A percentile compares a stretch with the other conserved stretches of the same genome.
Conservation (phyloP, 2,888 invertebrate genomes). For the Notodonta ziczac region DNA sequence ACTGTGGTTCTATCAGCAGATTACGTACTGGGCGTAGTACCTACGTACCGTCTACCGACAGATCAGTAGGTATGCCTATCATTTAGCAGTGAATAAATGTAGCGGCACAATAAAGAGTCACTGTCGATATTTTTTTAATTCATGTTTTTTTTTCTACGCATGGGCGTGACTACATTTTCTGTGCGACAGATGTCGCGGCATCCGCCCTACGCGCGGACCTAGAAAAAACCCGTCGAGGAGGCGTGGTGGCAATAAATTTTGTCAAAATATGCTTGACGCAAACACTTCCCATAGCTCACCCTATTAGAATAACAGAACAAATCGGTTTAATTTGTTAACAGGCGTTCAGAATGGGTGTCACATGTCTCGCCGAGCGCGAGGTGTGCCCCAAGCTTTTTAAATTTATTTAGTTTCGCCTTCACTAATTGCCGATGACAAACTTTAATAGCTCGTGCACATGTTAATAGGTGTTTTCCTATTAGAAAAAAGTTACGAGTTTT, state of each 20-base stretch:
- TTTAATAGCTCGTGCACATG: slow-evolving; percentile 79
- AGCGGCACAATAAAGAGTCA: not conserved
- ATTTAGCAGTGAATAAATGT: slow-evolving; percentile 12
- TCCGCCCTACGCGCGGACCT: slow-evolving; percentile 65
- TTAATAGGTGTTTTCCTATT: slow-evolving; percentile 58
- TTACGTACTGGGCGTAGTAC: too few relatives aligned
- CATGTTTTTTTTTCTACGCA: slow-evolving; percentile 45
- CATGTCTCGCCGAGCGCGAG: slow-evolving; percentile 66
- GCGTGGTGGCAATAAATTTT: slow-evolving; percentile 84
- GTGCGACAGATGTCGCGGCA: slow-evolving; percentile 77
- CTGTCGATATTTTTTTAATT: slow-evolving; percentile 56
- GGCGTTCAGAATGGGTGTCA: slow-evolving; percentile 79
- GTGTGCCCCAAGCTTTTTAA: slow-evolving; percentile 52
- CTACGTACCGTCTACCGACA: too few relatives aligned
- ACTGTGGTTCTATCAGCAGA: too few relatives aligned
- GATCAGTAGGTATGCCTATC: too few relatives aligned
- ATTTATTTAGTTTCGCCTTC: slow-evolving; percentile 76
- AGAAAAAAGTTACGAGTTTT: slow-evolving; percentile 30
- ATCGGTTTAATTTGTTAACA: slow-evolving; percentile 84
- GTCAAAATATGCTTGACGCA: slow-evolving; percentile 82
- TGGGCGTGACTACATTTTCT: slow-evolving; percentile 72
- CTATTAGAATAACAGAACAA: slow-evolving; percentile 84
- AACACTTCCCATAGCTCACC: slow-evolving; percentile 79
- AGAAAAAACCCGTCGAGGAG: slow-evolving; percentile 70
- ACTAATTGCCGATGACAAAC: slow-evolving; percentile 82